Base-by-base conservation (phyloP, 2,113 vertebrate species). In the Scytalopus superciliaris region DNA sequence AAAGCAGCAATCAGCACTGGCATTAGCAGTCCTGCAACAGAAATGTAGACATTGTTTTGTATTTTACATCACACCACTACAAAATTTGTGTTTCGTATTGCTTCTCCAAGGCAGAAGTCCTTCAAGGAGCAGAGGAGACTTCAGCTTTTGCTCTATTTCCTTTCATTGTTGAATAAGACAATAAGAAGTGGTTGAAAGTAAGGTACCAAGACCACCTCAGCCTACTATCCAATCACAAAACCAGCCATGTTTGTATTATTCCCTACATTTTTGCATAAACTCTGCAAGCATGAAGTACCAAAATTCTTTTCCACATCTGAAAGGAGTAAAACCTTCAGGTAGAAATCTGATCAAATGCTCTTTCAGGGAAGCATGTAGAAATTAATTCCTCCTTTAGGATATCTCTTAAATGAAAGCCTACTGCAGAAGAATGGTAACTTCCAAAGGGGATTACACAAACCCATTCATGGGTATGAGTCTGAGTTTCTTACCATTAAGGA, bases 351-450 rank as follows among this genome's bases (percentile, higher is more conserved):
- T 75, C 31, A 92, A 87, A 68, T 52, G 7, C 7, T 67, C n/a
- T 75, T 92, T 94, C 77, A 89, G 66, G 89, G 31, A 76, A 83
- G 4, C 16, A 33, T 33, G 3, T 45, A 72, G 72, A 27, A 84
- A 84, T n/a, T 47, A 39, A 89, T 64, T 92, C n/a, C 31, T 78
- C 60, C 67, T 84, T 81, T 88, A 91, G 62, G 60, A 87, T 76
- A 40, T 25, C 10, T 78, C 19, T 68, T 49, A 78, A n/a, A 19
- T 75, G 76, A 77, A 91, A 63, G n/a, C 27, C 31, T 70, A 19
- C 52, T 44, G 22, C 40, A 72, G n/a, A 77, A 92, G 33, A 74
- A 52, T 49, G 64, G 75, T 87, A 87, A 68, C 7, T 74, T 68
- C 19, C 17, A 45, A 55, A 89, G 31, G 10, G 72, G 45, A 82